phyloP scores from a whole-genome alignment of 2,888 invertebrate species.

The Lathronympha strigana region DNA sequence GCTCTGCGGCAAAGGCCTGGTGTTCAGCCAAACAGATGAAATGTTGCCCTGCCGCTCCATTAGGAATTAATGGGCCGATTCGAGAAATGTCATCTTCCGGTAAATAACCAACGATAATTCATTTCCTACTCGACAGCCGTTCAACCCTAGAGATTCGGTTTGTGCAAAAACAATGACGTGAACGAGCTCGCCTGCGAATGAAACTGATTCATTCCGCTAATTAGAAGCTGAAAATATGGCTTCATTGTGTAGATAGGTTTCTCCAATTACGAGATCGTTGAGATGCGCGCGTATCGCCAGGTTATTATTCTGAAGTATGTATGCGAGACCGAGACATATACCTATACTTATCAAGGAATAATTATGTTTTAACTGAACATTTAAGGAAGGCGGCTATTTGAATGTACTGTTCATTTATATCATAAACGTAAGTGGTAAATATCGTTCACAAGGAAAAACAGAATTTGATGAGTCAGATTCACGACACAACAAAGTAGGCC shows the following conservation, averaged over 20 bases:
- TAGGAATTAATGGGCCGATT: slow-evolving; percentile 82
- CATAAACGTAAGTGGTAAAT: too few relatives aligned
- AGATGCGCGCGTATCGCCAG: not conserved
- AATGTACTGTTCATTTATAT: too few relatives aligned
- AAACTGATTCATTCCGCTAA: slow-evolving; percentile 69
- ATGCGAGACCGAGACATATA: slow-evolving; percentile 3
- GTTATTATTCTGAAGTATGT: slow-evolving; percentile 14
- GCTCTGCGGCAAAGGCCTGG: slow-evolving; percentile 73
- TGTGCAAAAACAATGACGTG: slow-evolving; percentile 55
- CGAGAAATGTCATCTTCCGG: slow-evolving; percentile 81
- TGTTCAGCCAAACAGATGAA: slow-evolving; percentile 81
- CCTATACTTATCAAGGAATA: too few relatives aligned
- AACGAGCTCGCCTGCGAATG: slow-evolving; percentile 58
- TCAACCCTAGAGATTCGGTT: slow-evolving; percentile 42
- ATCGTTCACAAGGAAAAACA: too few relatives aligned
- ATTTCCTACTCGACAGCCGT: slow-evolving; percentile 58
- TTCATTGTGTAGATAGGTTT: slow-evolving; percentile 41
- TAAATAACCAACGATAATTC: slow-evolving; percentile 75
- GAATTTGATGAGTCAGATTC: too few relatives aligned
- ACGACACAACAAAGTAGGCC: too few relatives aligned
- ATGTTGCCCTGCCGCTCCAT: slow-evolving; percentile 78
- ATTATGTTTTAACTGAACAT: not conserved
- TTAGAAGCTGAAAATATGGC: slow-evolving; percentile 64
- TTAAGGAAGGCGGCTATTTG: too few relatives aligned
- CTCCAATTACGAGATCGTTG: slow-evolving; percentile 27